These are phyloP conservation scores for Cynoglossus semilaevis DNA, from an alignment of 2,113 vertebrate genomes.

Conservation along the genomic window DNA sequence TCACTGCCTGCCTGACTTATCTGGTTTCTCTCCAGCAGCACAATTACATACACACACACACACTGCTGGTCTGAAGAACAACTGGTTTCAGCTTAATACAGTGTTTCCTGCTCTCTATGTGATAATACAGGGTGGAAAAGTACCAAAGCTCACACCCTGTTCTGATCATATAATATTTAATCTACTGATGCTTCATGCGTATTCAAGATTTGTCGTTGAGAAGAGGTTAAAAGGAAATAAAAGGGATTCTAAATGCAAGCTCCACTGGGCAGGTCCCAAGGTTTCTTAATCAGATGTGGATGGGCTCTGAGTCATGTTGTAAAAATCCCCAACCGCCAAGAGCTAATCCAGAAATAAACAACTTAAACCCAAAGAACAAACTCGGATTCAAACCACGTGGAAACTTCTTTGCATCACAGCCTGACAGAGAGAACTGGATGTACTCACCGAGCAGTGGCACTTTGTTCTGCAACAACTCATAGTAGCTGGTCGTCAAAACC, in stretches of 20 bases:
- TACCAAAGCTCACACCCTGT: constrained; percentile 32
- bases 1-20: constrained; percentile 40
- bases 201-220: constrained; percentile 3
- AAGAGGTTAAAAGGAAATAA: background rate
- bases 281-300: constrained; percentile 30
- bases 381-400: no score
- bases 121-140: constrained; percentile 53
- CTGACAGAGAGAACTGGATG: no score
- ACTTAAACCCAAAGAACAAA: no score
- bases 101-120: constrained; percentile 36
- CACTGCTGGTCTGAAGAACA: constrained; percentile 32
- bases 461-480: constrained; percentile 98
- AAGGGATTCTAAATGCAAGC: constrained; percentile 6
- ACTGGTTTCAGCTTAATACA: constrained; percentile 36
- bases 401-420: background rate
- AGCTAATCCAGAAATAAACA: constrained; percentile 35
- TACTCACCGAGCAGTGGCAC: constrained; percentile 93
- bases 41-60: constrained; percentile 38
- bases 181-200: constrained; percentile 7
- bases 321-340: constrained; percentile 42
- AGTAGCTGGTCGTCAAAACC: constrained; percentile 92
- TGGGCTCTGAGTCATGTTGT: constrained; percentile 60
- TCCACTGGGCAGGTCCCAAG: constrained; percentile 21
- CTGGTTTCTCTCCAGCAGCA: constrained; percentile 34
- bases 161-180: constrained; percentile 1